Evolutionary conservation across 2,797 vertebrate species (phyloP).

Genomic region (Pteronotus mesoamericanus): DNA sequence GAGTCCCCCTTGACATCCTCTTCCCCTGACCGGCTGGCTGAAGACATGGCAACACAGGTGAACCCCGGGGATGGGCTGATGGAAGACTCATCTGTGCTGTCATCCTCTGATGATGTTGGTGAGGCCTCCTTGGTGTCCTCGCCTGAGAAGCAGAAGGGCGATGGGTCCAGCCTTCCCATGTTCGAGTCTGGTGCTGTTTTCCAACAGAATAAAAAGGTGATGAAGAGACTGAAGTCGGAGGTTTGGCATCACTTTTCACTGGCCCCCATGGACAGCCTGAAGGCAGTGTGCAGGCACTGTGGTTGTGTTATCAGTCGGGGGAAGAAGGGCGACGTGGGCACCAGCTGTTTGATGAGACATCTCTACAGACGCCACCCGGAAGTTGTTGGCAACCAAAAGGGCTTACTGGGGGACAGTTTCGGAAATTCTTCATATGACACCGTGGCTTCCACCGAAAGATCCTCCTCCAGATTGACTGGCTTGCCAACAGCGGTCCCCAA

Average conservation of each 20-base stretch:
- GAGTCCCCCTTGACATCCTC: conserved; percentile 82
- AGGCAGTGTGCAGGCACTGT: conserved; percentile 95
- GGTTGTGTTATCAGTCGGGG: conserved; percentile 94
- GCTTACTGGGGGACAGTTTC: conserved; percentile 85
- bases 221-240: conserved; percentile 96
- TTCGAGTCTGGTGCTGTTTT: conserved; percentile 85
- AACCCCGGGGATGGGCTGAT: conserved; percentile 83
- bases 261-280: conserved; percentile 93
- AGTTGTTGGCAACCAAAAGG: conserved; percentile 91
- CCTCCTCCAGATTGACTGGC: conserved; percentile 84
- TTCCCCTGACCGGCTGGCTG: conserved; percentile 86
- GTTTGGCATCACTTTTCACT: conserved; percentile 98
- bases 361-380: conserved; percentile 93
- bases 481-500: conserved; percentile 76
- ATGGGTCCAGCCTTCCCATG: conserved; percentile 75
- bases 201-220: conserved; percentile 96
- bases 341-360: conserved; percentile 96
- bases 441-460: conserved; percentile 85
- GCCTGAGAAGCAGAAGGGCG: conserved; percentile 84
- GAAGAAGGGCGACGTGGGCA: conserved; percentile 94
- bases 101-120: conserved; percentile 85
- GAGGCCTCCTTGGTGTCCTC: conserved; percentile 85
- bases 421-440: conserved; percentile 87
- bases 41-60: conserved; percentile 84
- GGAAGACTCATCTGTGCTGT: conserved; percentile 76